Evolutionary conservation across 2,797 vertebrate genomes (phyloP).

Genomic region (Huso huso): DNA sequence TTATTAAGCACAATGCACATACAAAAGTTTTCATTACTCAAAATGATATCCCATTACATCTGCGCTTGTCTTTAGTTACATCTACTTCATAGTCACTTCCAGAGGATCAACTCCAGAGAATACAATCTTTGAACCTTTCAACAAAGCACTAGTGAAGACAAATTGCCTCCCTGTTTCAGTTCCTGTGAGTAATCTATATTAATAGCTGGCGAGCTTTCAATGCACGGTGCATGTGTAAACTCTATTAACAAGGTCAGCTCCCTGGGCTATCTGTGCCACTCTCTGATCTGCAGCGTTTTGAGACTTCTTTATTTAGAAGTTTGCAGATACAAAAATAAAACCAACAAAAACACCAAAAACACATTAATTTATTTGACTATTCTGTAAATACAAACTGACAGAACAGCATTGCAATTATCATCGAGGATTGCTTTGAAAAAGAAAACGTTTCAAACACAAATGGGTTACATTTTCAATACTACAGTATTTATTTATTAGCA

Average conservation of each 20-base stretch:
- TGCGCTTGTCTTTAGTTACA: conserved; percentile 18
- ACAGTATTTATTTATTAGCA: too few relatives aligned
- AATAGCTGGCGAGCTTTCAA: conserved; percentile 59
- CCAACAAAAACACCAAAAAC: background rate
- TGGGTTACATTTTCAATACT: too few relatives aligned
- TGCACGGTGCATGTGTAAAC: conserved; percentile 58
- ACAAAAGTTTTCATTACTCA: conserved; percentile 17
- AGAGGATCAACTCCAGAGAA: conserved; percentile 37
- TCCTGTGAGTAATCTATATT: conserved; percentile 65
- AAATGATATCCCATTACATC: conserved; percentile 20
- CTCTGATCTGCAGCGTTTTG: conserved; percentile 28
- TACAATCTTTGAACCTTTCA: conserved; percentile 61
- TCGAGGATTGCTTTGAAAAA: too few relatives aligned
- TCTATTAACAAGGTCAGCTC: conserved; percentile 64
- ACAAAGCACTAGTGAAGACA: conserved; percentile 63
- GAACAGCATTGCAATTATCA: too few relatives aligned
- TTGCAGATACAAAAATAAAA: conserved; percentile 35
- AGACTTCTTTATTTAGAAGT: conserved; percentile 29
- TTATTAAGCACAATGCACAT: conserved; percentile 1
- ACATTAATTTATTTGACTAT: too few relatives aligned
- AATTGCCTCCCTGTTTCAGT: conserved; percentile 59
- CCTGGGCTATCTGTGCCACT: conserved; percentile 40
- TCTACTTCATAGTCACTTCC: conserved; percentile 22
- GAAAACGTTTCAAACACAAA: too few relatives aligned
- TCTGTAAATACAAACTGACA: too few relatives aligned